Conservation (phyloP, 1,140 invertebrate genomes). For the Arctopsyche grandis region DNA sequence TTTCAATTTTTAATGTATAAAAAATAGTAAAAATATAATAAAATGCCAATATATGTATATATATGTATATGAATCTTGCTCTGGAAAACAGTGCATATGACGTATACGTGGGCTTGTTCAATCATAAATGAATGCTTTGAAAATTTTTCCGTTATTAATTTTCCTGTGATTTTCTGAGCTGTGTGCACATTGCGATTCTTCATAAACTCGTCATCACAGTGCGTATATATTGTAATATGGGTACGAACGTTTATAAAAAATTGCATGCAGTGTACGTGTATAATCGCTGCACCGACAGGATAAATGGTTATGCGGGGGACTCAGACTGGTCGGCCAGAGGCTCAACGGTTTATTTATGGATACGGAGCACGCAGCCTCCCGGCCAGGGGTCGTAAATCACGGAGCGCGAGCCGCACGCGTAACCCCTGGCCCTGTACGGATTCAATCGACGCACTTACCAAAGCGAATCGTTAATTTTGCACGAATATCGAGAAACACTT, state of each 20-base stretch:
- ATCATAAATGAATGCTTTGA: too few species aligned
- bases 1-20: too few species aligned
- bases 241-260: background rate
- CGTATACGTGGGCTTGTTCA: too few species aligned
- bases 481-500: background rate
- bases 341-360: constrained; percentile 34
- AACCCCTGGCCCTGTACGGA: background rate
- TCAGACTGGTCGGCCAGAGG: background rate
- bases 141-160: too few species aligned
- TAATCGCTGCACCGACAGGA: constrained; percentile 34
- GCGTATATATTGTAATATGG: too few species aligned
- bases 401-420: background rate
- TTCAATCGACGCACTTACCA: constrained; percentile 12
- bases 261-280: background rate
- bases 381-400: constrained; percentile 18
- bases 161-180: too few species aligned
- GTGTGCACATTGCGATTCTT: too few species aligned
- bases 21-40: too few species aligned
- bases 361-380: constrained; percentile 36
- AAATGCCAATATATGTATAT: too few species aligned
- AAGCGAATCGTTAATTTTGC: constrained; percentile 22
- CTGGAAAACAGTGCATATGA: too few species aligned
- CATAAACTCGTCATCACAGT: too few species aligned
- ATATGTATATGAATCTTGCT: too few species aligned
- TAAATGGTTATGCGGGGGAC: constrained; percentile 32